Evolutionary conservation across 2,888 invertebrate genomes (phyloP).

Genomic region (Quadriops clusia): DNA sequence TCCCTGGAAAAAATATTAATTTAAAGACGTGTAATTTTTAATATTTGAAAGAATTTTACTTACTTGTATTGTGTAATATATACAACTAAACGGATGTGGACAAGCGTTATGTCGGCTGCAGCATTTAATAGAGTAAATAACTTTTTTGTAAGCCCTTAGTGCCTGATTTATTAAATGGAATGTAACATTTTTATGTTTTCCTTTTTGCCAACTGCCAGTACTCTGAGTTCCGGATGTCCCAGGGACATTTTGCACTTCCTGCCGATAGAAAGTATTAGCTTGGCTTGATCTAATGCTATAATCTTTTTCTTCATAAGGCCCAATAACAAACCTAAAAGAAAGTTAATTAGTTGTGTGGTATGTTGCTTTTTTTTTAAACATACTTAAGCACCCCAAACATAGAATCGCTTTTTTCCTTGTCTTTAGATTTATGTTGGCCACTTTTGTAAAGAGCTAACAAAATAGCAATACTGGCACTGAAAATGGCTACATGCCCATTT

Average conservation of each 20-base stretch:
- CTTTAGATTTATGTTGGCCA: slow-evolving; percentile 36
- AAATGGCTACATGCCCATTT: slow-evolving; percentile 54
- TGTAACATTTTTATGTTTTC: slow-evolving; percentile 26
- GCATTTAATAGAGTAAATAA: slow-evolving; percentile 40
- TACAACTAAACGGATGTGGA: slow-evolving; percentile 51
- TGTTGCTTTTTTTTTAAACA: slow-evolving; percentile 5
- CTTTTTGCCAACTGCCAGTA: slow-evolving; percentile 23
- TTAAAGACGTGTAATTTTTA: no score
- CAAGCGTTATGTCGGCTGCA: slow-evolving; percentile 41
- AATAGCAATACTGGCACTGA: slow-evolving; percentile 48
- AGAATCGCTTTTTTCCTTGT: slow-evolving; percentile 39
- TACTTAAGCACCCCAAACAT: slow-evolving; percentile 52
- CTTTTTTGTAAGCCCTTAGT: slow-evolving; percentile 35
- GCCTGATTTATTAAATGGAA: slow-evolving; percentile 34
- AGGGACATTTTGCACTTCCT: slow-evolving; percentile 23
- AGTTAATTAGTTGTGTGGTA: background rate
- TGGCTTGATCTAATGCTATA: slow-evolving; percentile 26
- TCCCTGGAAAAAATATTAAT: slow-evolving; percentile 36
- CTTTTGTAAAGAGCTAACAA: slow-evolving; percentile 48
- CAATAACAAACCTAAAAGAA: slow-evolving; percentile 44
- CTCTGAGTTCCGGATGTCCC: slow-evolving; percentile 13
- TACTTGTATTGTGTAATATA: slow-evolving; percentile 45
- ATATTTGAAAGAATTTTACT: no score
- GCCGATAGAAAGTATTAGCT: slow-evolving; percentile 26
- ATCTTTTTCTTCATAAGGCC: slow-evolving; percentile 46